phyloP scores from a whole-genome alignment of 2,113 vertebrate genomes.

The Ceyx cyanopectus region DNA sequence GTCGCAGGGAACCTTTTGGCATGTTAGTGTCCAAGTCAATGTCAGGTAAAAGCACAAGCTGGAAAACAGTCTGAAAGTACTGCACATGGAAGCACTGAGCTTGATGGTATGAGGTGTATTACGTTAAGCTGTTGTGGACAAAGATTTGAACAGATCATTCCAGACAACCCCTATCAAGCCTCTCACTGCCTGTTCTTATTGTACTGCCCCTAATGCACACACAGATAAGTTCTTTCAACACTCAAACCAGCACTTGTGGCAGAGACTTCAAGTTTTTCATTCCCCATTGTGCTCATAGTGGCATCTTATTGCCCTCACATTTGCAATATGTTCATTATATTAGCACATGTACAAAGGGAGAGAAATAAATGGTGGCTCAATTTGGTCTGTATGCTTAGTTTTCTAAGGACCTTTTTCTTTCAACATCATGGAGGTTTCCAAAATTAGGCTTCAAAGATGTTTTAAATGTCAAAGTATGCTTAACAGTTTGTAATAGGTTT shows the following conservation, averaged over 20 bases:
- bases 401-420: conserved; percentile 2
- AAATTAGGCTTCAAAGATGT: background rate
- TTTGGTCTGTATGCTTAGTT: background rate
- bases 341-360: background rate
- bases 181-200: background rate
- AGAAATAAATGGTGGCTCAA: background rate
- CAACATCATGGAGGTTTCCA: background rate
- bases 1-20: background rate
- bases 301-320: background rate
- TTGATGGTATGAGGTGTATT: background rate
- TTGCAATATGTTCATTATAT: background rate
- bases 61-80: background rate
- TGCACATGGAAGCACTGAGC: background rate
- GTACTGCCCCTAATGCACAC: conserved; percentile 30
- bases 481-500: background rate
- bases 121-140: background rate
- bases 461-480: background rate
- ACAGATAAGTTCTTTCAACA: conserved; percentile 40
- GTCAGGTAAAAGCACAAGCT: background rate
- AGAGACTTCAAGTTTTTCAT: background rate
- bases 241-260: background rate
- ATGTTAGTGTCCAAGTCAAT: background rate
- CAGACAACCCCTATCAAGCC: background rate
- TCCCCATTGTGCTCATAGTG: background rate
- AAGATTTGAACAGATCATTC: conserved; percentile 38